Conservation (phyloP, 92 coral and sea anemone species). For the Virgularia gustaviana region DNA sequence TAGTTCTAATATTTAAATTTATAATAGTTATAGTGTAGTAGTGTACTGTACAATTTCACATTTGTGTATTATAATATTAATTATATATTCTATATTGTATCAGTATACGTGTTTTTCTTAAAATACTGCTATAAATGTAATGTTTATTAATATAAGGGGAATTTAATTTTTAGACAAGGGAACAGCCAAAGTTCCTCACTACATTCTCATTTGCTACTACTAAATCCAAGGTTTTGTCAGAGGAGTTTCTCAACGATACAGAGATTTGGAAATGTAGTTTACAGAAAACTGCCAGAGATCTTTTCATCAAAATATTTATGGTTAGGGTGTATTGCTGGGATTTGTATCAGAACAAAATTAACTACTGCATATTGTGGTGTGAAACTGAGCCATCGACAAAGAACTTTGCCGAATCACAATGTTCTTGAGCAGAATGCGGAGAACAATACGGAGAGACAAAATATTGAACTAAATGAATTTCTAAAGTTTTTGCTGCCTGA, state of each 20-base stretch:
- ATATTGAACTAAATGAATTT: slow-evolving; percentile 68
- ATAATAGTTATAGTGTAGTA: too few species aligned
- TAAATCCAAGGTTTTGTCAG: neutral
- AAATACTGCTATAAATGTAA: too few species aligned
- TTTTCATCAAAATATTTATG: slow-evolving; percentile 45
- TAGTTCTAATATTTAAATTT: too few species aligned
- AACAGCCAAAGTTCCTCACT: too few species aligned
- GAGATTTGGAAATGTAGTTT: slow-evolving; percentile 2
- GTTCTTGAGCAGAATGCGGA: slow-evolving; percentile 16
- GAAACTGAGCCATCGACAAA: slow-evolving; percentile 79
- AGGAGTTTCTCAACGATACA: neutral
- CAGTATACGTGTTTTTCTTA: too few species aligned
- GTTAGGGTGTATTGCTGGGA: slow-evolving; percentile 42
- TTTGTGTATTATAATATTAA: too few species aligned
- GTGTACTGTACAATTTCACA: too few species aligned
- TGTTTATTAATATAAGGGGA: too few species aligned
- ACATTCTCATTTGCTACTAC: too few species aligned
- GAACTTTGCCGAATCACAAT: slow-evolving; percentile 35
- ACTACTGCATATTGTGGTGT: slow-evolving; percentile 78
- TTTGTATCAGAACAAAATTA: slow-evolving; percentile 42
- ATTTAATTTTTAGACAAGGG: too few species aligned
- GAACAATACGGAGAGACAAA: slow-evolving; percentile 46
- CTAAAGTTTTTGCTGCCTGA: slow-evolving; percentile 81
- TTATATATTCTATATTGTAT: too few species aligned
- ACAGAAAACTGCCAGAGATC: neutral